Conservation (phyloP, 1,140 invertebrate species). For the Subanguina moxae region DNA sequence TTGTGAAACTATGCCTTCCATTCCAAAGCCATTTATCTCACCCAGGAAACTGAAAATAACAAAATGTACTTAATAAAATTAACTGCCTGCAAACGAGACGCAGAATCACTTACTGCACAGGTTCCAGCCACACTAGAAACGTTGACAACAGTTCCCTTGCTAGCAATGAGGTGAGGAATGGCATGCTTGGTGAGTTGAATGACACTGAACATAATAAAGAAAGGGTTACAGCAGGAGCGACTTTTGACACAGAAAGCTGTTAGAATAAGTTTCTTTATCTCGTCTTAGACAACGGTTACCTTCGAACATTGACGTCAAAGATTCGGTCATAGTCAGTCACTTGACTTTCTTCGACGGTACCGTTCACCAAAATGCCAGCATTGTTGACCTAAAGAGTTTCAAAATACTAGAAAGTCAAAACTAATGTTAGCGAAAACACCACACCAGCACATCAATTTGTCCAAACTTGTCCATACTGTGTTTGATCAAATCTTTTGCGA, state of each 20-base stretch:
- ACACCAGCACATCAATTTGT: conserved; percentile 34
- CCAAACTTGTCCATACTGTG: conserved; percentile 40
- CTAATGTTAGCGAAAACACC: conserved; percentile 11
- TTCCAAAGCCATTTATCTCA: not conserved
- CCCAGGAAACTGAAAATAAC: conserved; percentile 7
- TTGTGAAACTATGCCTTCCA: no score
- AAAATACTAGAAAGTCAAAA: not conserved
- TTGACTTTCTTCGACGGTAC: conserved; percentile 76
- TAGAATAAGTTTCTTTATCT: not conserved
- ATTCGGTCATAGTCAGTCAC: conserved; percentile 72
- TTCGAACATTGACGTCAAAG: conserved; percentile 78
- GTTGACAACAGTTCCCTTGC: conserved; percentile 82
- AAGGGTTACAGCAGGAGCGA: no score
- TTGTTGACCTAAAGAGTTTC: conserved; percentile 71
- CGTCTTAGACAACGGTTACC: conserved; percentile 55
- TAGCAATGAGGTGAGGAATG: conserved; percentile 75
- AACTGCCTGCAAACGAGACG: no score
- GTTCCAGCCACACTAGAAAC: conserved; percentile 75
- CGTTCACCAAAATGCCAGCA: conserved; percentile 77
- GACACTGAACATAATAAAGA: conserved; percentile 36
- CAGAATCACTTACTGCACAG: conserved; percentile 67
- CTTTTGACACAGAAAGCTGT: no score
- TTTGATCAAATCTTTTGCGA: conserved; percentile 28
- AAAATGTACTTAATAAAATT: no score
- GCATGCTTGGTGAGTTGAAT: conserved; percentile 69